Conservation (phyloP, 92 coral and sea anemone species). For the Parazoanthus darwini region DNA sequence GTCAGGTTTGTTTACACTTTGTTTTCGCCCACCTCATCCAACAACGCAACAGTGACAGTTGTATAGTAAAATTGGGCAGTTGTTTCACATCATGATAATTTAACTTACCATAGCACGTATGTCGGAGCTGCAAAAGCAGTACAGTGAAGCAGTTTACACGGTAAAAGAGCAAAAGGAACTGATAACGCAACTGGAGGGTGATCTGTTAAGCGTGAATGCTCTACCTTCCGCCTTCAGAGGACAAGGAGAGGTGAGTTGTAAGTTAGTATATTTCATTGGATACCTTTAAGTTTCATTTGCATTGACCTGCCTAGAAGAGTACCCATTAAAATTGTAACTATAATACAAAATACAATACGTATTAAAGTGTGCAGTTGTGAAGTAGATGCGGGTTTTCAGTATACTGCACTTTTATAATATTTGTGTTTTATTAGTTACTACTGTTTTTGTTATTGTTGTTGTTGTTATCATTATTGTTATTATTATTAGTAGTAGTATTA, state of each 20-base stretch:
- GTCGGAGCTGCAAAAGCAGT: slow-evolving; percentile 80
- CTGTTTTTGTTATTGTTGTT: too few species aligned
- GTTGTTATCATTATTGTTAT: too few species aligned
- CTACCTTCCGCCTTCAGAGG: slow-evolving; percentile 91
- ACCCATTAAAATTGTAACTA: too few species aligned
- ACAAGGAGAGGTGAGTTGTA: slow-evolving; percentile 88
- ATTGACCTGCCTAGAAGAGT: too few species aligned
- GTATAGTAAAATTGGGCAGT: not conserved
- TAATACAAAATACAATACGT: too few species aligned
- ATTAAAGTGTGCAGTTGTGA: too few species aligned
- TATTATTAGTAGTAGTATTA: too few species aligned
- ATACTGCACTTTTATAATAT: too few species aligned
- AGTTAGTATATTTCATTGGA: not conserved
- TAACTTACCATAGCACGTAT: not conserved
- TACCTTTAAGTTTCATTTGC: too few species aligned
- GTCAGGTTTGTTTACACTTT: not conserved
- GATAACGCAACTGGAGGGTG: slow-evolving; percentile 89
- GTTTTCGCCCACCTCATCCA: not conserved
- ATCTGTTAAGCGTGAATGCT: slow-evolving; percentile 96
- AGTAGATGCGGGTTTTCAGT: too few species aligned
- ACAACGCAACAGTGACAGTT: not conserved
- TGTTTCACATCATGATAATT: not conserved
- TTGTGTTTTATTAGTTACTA: too few species aligned
- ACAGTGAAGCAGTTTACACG: slow-evolving; percentile 84
- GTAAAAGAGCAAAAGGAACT: slow-evolving; percentile 94